phyloP scores from a whole-genome alignment of 1,140 invertebrate species.

The Tribolium castaneum region DNA sequence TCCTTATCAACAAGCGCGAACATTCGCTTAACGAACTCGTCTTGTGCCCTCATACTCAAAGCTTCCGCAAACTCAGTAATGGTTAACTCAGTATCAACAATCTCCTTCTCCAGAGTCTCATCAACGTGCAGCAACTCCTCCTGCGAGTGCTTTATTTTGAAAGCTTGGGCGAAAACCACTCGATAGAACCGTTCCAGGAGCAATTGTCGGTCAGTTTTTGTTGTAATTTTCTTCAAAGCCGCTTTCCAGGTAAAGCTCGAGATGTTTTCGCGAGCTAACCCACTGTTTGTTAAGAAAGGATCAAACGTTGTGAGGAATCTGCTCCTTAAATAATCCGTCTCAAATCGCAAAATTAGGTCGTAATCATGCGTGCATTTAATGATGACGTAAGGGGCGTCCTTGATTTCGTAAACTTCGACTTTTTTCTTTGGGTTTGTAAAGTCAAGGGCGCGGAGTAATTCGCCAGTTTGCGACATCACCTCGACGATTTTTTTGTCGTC shows the following conservation, averaged over 20 bases:
- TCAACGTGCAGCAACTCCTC: constrained; percentile 64
- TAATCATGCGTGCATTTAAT: constrained; percentile 71
- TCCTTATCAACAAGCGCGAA: constrained; percentile 74
- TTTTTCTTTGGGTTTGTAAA: constrained; percentile 40
- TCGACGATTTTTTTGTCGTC: constrained; percentile 77
- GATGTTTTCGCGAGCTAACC: constrained; percentile 33
- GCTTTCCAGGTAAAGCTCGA: constrained; percentile 54
- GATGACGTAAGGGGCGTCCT: constrained; percentile 66
- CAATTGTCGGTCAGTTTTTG: constrained; percentile 64
- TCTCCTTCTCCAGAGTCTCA: constrained; percentile 63
- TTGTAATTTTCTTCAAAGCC: constrained; percentile 63
- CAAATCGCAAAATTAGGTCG: constrained; percentile 64
- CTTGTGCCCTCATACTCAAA: constrained; percentile 68
- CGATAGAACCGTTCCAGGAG: constrained; percentile 68
- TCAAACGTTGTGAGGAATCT: constrained; percentile 62
- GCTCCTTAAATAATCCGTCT: constrained; percentile 59
- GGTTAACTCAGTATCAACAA: constrained; percentile 68
- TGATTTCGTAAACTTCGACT: constrained; percentile 50
- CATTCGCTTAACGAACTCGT: constrained; percentile 72
- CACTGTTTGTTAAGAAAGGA: constrained; percentile 55
- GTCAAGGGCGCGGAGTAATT: constrained; percentile 54
- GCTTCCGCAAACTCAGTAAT: constrained; percentile 72
- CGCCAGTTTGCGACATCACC: constrained; percentile 73
- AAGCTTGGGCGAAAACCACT: constrained; percentile 67
- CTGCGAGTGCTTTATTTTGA: constrained; percentile 64